phyloP scores from a whole-genome alignment of 2,888 invertebrate genomes.

The Operophtera brumata region DNA sequence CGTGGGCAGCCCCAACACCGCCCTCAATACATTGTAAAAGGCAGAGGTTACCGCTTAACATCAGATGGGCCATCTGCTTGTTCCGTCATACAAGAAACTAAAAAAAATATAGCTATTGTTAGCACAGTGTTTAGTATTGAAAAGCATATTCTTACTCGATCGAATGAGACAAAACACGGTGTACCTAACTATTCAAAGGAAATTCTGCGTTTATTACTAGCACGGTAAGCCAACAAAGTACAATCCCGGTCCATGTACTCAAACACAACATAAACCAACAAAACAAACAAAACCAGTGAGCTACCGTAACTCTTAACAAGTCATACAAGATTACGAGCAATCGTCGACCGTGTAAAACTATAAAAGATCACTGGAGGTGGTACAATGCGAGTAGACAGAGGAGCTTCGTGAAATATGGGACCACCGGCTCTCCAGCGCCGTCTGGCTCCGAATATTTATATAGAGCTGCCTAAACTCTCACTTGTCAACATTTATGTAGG shows the following conservation, averaged over 20 bases:
- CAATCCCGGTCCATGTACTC: no score
- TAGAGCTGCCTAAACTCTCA: slow-evolving; percentile 33
- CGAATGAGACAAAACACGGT: no score
- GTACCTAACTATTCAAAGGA: no score
- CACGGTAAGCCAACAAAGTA: slow-evolving; percentile 9
- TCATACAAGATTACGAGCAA: slow-evolving; percentile 37
- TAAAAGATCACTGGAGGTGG: slow-evolving; percentile 59
- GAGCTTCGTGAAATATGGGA: slow-evolving; percentile 68
- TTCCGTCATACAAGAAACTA: no score
- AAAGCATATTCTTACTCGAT: no score
- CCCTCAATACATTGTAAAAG: no score
- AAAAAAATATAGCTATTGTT: no score
- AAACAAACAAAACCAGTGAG: slow-evolving; percentile 24
- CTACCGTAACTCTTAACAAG: slow-evolving; percentile 35
- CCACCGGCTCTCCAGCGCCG: slow-evolving; percentile 63
- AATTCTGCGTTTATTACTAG: no score
- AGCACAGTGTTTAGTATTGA: no score
- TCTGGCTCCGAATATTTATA: slow-evolving; percentile 33
- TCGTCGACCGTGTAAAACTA: slow-evolving; percentile 50
- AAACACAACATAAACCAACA: slow-evolving; percentile 17
- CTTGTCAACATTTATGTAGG: neutral
- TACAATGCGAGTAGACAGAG: slow-evolving; percentile 41
- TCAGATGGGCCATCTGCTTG: no score
- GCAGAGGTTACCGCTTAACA: no score
- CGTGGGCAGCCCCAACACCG: no score